These are phyloP conservation scores for Halcyon leucocephala DNA, from an alignment of 2,797 vertebrate genomes.

Conservation along the genomic window DNA sequence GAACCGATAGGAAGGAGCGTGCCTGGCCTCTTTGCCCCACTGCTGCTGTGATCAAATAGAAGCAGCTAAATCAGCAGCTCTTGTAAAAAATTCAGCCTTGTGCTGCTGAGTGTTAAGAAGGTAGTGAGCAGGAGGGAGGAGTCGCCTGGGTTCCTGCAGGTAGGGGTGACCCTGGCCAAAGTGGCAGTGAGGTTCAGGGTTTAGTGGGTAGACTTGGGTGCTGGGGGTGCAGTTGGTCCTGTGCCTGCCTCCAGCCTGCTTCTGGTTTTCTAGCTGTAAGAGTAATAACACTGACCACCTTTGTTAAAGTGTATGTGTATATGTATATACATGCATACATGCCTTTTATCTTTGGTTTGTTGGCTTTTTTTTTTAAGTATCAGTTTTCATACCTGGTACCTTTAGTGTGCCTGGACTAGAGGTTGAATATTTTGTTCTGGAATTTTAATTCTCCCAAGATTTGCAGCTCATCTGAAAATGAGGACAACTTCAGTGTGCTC, in stretches of 20 bases:
- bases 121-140: neutral
- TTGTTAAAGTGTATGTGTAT: neutral
- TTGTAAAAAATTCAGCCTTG: neutral
- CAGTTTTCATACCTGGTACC: neutral
- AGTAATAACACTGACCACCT: neutral
- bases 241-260: neutral
- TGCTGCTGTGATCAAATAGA: neutral
- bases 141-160: neutral
- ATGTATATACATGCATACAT: neutral
- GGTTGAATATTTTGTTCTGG: neutral
- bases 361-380: neutral
- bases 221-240: neutral
- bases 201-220: neutral
- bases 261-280: neutral
- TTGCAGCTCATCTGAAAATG: constrained; percentile 5
- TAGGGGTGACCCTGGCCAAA: neutral
- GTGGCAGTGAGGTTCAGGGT: neutral
- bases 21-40: neutral
- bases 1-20: neutral
- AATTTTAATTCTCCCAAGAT: neutral
- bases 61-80: neutral
- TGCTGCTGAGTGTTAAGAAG: neutral
- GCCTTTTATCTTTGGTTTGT: neutral
- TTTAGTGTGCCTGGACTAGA: neutral
- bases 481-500: constrained; percentile 16